Evolutionary conservation across 92 coral and sea anemone genomes (phyloP).

Genomic region (Epizoanthus rinbou): DNA sequence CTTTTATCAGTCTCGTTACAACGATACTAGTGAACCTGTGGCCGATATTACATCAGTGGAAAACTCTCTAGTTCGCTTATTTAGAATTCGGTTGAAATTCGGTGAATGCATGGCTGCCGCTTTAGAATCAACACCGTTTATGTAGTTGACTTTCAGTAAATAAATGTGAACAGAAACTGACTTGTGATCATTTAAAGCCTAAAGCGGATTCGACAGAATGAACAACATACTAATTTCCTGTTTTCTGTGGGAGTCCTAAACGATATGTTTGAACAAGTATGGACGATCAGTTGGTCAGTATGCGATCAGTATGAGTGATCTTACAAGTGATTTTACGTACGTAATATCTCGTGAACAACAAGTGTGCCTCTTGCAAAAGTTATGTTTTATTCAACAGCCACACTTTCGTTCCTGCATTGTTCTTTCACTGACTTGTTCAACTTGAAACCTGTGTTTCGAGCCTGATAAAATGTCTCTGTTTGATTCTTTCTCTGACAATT

Average conservation of each 20-base stretch:
- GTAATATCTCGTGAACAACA: slow-evolving; percentile 7
- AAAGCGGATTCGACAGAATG: too few relatives aligned
- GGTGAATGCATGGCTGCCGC: too few relatives aligned
- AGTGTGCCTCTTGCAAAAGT: neutral
- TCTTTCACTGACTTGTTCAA: neutral
- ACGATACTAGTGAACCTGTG: neutral
- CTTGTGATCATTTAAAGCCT: too few relatives aligned
- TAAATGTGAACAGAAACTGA: too few relatives aligned
- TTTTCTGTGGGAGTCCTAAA: too few relatives aligned
- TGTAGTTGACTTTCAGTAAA: too few relatives aligned
- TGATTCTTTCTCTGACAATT: neutral
- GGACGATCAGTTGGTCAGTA: neutral
- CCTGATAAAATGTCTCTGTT: neutral
- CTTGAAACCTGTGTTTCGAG: slow-evolving; percentile 21
- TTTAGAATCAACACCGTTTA: too few relatives aligned
- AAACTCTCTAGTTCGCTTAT: neutral
- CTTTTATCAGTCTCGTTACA: too few relatives aligned
- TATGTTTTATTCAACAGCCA: neutral
- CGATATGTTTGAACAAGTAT: neutral
- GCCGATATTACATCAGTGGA: neutral
- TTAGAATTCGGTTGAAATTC: too few relatives aligned
- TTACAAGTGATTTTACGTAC: slow-evolving; percentile 2
- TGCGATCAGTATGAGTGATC: neutral
- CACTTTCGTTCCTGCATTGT: neutral
- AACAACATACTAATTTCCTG: too few relatives aligned